Percentiles rank a stretch among this genome's conserved stretches.
Evolutionary conservation across 2,113 vertebrate species (phyloP).

Genomic region (Coryphaenoides rupestris): DNA sequence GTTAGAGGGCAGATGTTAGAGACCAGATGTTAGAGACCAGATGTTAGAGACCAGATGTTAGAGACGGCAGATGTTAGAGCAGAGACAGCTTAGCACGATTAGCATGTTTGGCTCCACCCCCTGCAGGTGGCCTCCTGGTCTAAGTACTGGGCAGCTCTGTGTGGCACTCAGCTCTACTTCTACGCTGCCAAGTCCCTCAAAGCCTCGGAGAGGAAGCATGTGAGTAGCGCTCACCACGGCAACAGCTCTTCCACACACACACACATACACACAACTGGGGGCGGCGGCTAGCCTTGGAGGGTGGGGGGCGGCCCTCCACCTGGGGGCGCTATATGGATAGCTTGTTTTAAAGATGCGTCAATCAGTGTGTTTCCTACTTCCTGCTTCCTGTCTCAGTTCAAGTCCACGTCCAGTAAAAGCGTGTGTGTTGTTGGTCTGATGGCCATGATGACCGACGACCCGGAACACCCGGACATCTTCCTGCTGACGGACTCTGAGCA

Average conservation of each 20-base stretch:
- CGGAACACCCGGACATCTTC: slow-evolving; percentile 93
- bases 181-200: slow-evolving; percentile 98
- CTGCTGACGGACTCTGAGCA: slow-evolving; percentile 94
- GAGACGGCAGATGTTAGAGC: too few relatives aligned
- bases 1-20: too few relatives aligned
- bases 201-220: slow-evolving; percentile 96
- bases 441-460: slow-evolving; percentile 97
- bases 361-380: neutral
- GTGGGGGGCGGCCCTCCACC: neutral
- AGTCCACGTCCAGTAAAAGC: slow-evolving; percentile 90
- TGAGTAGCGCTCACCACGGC: slow-evolving; percentile 70
- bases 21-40: too few relatives aligned
- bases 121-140: slow-evolving; percentile 95
- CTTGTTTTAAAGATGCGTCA: neutral
- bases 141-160: slow-evolving; percentile 95
- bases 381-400: slow-evolving; percentile 77
- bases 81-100: too few relatives aligned
- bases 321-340: neutral
- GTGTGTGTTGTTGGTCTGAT: slow-evolving; percentile 92
- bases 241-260: neutral
- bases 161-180: slow-evolving; percentile 91
- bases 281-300: too few relatives aligned
- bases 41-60: too few relatives aligned
- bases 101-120: neutral
- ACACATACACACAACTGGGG: too few relatives aligned